Base-by-base conservation (phyloP, 2,888 invertebrate species). In the Morpho helenor region DNA sequence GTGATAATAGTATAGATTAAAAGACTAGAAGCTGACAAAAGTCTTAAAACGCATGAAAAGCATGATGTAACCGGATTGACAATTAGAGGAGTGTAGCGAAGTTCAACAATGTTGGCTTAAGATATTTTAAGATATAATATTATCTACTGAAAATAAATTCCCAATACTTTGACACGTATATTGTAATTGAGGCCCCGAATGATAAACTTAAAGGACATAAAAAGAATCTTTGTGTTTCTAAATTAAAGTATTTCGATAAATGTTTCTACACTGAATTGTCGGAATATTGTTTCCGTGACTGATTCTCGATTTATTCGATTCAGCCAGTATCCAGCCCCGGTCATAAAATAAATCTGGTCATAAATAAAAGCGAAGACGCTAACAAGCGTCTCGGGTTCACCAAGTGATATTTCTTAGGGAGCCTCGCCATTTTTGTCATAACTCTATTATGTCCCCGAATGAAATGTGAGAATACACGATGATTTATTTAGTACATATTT, bases 361-460 rank as follows among this genome's bases (percentile, higher is more conserved):
- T 91, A 91, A 91, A 91, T 91, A 91, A 90, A 85, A 76, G 71
- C 75, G 79, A 75, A 82, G 88, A 78, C 87, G 86, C 90, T 91
- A 91, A 91, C 91, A 91, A 91, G 91, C 87, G 82, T 87, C 86
- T 91, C 89, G 87, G 86, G 83, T 91, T 90, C 84, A 76, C 80
- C 84, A 79, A 84, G 84, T 84, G 77, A 90, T 90, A 90, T 89
- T 84, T 88, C 88, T 88, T 78, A 73, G 75, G 77, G 72, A 70
- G 71, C 68, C 67, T 74, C 83, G 81, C 87, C 87, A 85, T 88
- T 88, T 88, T 87, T 86, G 83, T 87, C 82, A 87, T 87, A 87
- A 89, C 86, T 89, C 86, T 79, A 87, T 89, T 89, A 87, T 82
- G 79, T 75, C 76, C 72, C 79, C 72, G 77, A 82, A 84, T 82